These are phyloP conservation scores for Linnaemya tessellans DNA, from an alignment of 2,888 invertebrate genomes.

Conservation along the genomic window DNA sequence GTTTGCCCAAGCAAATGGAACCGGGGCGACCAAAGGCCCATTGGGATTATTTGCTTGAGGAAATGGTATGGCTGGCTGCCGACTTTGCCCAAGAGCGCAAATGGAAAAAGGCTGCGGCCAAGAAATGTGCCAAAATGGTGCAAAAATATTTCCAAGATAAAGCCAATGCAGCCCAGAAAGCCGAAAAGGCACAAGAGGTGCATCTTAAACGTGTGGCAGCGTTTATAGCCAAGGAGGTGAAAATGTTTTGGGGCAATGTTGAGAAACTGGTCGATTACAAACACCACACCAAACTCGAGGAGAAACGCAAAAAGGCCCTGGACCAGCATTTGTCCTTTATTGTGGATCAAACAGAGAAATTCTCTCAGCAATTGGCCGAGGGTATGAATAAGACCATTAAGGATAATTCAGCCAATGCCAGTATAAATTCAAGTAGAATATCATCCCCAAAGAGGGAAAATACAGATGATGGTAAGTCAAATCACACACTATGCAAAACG, in stretches of 20 bases:
- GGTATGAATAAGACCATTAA: slow-evolving; percentile 88
- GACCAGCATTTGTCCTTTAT: slow-evolving; percentile 99
- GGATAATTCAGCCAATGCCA: slow-evolving; percentile 79
- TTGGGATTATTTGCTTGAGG: slow-evolving; percentile 99
- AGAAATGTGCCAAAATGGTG: slow-evolving; percentile 95
- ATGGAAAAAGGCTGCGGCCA: slow-evolving; percentile 98
- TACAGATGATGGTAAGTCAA: slow-evolving; percentile 85
- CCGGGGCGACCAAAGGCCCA: slow-evolving; percentile 95
- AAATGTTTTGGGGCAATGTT: slow-evolving; percentile 97
- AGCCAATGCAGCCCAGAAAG: slow-evolving; percentile 93
- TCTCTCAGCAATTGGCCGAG: slow-evolving; percentile 95
- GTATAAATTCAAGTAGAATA: slow-evolving; percentile 84
- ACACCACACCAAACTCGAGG: slow-evolving; percentile 95
- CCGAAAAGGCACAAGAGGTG: slow-evolving; percentile 95
- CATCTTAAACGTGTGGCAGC: slow-evolving; percentile 93
- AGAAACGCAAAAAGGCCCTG: slow-evolving; percentile 96
- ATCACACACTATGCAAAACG: neutral
- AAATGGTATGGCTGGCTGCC: slow-evolving; percentile 99
- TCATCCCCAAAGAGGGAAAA: slow-evolving; percentile 82
- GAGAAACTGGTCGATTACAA: slow-evolving; percentile 98
- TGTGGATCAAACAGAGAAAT: slow-evolving; percentile 99
- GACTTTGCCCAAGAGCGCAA: slow-evolving; percentile 99
- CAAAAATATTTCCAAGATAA: slow-evolving; percentile 96
- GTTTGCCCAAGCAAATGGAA: slow-evolving; percentile 96
- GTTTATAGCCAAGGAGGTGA: slow-evolving; percentile 95